A percentile compares a stretch with the other conserved stretches of the same genome.
Conservation (phyloP, 2,113 vertebrate species). For the Xiphophorus couchianus region DNA sequence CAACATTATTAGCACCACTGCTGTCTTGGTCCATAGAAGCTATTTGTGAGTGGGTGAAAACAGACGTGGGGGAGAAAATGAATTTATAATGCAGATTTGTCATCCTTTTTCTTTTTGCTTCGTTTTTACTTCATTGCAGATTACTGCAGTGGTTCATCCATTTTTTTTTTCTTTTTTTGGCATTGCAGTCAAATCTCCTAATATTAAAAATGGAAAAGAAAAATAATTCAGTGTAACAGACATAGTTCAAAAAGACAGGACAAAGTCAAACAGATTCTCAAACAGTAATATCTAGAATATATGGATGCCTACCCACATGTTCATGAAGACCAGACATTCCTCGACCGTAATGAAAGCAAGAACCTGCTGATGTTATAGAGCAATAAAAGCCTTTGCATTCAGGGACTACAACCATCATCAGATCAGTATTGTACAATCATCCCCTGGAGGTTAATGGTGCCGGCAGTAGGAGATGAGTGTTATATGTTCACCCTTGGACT, state of each 20-base stretch:
- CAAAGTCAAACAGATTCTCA: not conserved
- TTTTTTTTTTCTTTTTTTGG: not conserved
- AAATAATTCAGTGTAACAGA: not conserved
- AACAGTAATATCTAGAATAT: not conserved
- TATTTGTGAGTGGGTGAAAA: conserved; percentile 52
- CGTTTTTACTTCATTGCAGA: conserved; percentile 25
- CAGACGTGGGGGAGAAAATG: conserved; percentile 35
- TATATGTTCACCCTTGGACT: conserved; percentile 49
- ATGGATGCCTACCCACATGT: not conserved
- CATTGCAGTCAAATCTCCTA: not conserved
- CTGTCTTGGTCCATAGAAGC: conserved; percentile 65
- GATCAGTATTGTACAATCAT: conserved; percentile 57
- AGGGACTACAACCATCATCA: conserved; percentile 54
- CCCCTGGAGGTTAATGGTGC: conserved; percentile 38
- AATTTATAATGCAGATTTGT: conserved; percentile 30
- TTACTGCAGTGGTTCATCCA: conserved; percentile 15
- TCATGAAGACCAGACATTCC: conserved; percentile 4
- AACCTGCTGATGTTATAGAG: conserved; percentile 43
- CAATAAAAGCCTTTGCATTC: conserved; percentile 60
- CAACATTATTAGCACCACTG: conserved; percentile 75
- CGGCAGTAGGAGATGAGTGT: conserved; percentile 34
- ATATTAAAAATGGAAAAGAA: not conserved
- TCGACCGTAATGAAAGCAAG: conserved; percentile 19
- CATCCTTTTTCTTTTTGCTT: conserved; percentile 16
- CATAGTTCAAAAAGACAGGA: conserved; percentile 5